These are phyloP conservation scores for Mesochorus sp. DNA, from an alignment of 2,888 invertebrate species.

Conservation along the genomic window DNA sequence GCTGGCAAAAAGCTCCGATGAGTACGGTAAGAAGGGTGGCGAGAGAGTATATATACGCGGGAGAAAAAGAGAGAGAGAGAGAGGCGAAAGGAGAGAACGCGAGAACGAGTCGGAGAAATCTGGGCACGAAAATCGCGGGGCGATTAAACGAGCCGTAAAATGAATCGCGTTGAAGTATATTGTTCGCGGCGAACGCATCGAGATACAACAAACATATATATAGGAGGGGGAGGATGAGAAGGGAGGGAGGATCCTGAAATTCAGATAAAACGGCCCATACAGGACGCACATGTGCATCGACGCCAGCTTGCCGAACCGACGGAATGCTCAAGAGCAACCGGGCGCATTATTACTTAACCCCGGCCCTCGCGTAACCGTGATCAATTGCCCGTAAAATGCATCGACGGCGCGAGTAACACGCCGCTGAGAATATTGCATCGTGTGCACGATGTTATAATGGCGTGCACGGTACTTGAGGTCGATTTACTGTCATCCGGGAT, in stretches of 20 bases:
- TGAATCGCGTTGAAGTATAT: conserved; percentile 65
- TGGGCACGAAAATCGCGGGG: conserved; percentile 57
- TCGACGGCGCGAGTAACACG: conserved; percentile 30
- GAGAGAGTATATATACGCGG: background rate
- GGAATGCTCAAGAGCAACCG: conserved; percentile 26
- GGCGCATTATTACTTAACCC: conserved; percentile 43
- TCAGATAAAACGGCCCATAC: background rate
- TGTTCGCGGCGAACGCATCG: conserved; percentile 55
- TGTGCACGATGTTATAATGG: background rate
- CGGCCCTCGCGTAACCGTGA: conserved; percentile 29
- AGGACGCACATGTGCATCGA: background rate
- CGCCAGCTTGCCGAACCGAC: conserved; percentile 9
- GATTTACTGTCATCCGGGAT: conserved; percentile 20
- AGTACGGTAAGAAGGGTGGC: conserved; percentile 11
- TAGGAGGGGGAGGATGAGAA: conserved; percentile 1
- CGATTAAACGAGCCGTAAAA: conserved; percentile 72
- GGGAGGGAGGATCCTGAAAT: conserved; percentile 15
- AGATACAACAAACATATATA: too few species aligned
- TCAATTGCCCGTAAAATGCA: conserved; percentile 70
- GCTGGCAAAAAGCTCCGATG: conserved; percentile 11
- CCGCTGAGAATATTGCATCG: conserved; percentile 42
- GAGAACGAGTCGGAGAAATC: conserved; percentile 22
- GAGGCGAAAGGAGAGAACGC: background rate
- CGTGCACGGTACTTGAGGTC: conserved; percentile 5
- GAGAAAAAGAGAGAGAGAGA: background rate